Evolutionary conservation across 1,140 invertebrate genomes (phyloP).

Genomic region (Tenebrio molitor): DNA sequence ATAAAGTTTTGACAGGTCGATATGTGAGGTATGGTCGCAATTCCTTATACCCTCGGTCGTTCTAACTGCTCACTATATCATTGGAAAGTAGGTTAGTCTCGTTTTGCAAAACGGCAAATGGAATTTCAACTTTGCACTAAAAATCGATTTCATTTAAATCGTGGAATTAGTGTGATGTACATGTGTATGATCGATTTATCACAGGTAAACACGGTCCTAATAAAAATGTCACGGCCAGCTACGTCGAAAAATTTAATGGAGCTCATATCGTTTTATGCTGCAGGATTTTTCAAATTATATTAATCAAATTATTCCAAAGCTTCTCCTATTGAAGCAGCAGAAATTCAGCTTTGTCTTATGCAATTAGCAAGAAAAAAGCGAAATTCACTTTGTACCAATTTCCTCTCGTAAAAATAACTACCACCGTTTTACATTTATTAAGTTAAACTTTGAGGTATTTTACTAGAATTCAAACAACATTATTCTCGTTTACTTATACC

Average conservation of each 20-base stretch:
- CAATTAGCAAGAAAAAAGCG: too few relatives aligned
- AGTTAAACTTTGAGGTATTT: too few relatives aligned
- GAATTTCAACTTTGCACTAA: slow-evolving; percentile 22
- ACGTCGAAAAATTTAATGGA: slow-evolving; percentile 2
- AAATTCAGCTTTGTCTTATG: too few relatives aligned
- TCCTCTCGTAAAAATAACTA: too few relatives aligned
- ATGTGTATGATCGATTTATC: background rate
- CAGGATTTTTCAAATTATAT: background rate
- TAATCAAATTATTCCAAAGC: too few relatives aligned
- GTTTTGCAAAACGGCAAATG: slow-evolving; percentile 25
- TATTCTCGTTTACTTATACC: background rate
- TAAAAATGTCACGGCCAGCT: slow-evolving; percentile 6
- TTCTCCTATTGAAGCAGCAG: too few relatives aligned
- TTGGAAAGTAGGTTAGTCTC: slow-evolving; percentile 23
- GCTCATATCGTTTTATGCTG: background rate
- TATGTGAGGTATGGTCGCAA: slow-evolving; percentile 44
- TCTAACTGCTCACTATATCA: slow-evolving; percentile 44
- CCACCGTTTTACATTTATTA: too few relatives aligned
- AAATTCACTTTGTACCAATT: too few relatives aligned
- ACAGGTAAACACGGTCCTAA: slow-evolving; percentile 3
- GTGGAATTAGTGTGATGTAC: slow-evolving; percentile 18
- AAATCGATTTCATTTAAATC: slow-evolving; percentile 13
- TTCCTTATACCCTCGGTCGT: slow-evolving; percentile 38
- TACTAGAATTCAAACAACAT: background rate
- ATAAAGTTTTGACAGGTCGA: slow-evolving; percentile 46